phyloP scores from a whole-genome alignment of 2,888 invertebrate genomes.

The Ganaspis brasiliensis region DNA sequence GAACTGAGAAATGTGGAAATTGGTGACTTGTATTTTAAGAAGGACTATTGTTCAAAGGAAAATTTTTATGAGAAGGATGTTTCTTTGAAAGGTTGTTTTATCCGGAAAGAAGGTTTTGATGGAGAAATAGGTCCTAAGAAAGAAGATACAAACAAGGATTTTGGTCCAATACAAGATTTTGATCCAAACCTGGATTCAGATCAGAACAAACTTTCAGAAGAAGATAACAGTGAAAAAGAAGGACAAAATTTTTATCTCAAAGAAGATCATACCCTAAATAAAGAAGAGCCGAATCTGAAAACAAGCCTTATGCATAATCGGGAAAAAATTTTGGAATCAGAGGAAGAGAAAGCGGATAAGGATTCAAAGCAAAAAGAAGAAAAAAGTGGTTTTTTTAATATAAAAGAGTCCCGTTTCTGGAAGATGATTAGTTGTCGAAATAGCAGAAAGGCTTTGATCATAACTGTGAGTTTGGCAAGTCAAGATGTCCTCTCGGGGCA shows the following conservation, averaged over 20 bases:
- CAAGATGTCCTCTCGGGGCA: slow-evolving; percentile 85
- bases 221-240: too few relatives aligned
- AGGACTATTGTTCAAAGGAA: too few relatives aligned
- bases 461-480: slow-evolving; percentile 84
- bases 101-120: too few relatives aligned
- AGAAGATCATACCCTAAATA: too few relatives aligned
- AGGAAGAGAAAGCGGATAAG: background rate
- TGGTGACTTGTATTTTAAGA: too few relatives aligned
- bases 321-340: too few relatives aligned
- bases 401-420: background rate
- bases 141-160: background rate
- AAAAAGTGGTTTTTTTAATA: background rate
- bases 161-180: background rate
- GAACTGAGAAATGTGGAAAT: background rate
- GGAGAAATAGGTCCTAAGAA: background rate
- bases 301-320: too few relatives aligned
- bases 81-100: too few relatives aligned
- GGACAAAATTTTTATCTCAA: too few relatives aligned
- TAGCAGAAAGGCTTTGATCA: slow-evolving; percentile 83
- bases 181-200: background rate
- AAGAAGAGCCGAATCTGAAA: too few relatives aligned
- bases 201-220: background rate
- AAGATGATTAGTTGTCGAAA: background rate
- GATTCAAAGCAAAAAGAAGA: background rate
- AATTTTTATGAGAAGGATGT: too few relatives aligned